Percentiles rank a stretch among this genome's conserved stretches.
Evolutionary conservation across 2,113 vertebrate species (phyloP).

Genomic region (Odocoileus hemionus): DNA sequence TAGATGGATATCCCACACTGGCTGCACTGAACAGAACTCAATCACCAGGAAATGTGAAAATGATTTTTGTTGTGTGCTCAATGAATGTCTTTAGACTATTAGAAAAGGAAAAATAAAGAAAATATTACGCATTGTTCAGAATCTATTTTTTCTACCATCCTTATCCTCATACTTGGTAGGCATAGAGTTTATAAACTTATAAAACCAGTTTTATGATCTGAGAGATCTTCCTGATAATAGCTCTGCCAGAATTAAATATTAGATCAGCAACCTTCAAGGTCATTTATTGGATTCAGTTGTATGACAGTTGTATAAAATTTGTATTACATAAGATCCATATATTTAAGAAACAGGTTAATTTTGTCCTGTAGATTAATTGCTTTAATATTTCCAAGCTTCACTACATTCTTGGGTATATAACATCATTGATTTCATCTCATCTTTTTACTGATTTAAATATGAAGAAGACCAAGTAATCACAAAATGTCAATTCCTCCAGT

Average conservation of each 20-base stretch:
- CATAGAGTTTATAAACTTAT: neutral
- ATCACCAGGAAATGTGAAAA: neutral
- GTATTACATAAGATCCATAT: neutral
- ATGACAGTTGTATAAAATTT: neutral
- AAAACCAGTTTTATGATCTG: neutral
- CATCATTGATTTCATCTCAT: neutral
- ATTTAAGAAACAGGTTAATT: neutral
- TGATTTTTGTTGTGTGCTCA: neutral
- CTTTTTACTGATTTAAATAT: neutral
- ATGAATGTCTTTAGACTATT: neutral
- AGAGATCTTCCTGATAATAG: neutral
- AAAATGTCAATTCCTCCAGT: neutral
- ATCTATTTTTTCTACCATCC: neutral
- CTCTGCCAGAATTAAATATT: neutral
- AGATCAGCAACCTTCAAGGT: neutral
- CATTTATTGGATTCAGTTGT: neutral
- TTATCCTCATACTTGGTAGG: neutral
- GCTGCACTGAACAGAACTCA: neutral
- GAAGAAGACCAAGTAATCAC: neutral
- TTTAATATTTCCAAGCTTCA: neutral
- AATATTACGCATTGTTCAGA: neutral
- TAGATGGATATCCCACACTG: too few relatives aligned
- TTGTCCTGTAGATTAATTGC: neutral
- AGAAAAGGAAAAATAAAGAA: neutral
- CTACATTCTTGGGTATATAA: neutral